These are phyloP conservation scores for Cavia aperea DNA, from an alignment of 2,113 vertebrate genomes.

Conservation along the genomic window DNA sequence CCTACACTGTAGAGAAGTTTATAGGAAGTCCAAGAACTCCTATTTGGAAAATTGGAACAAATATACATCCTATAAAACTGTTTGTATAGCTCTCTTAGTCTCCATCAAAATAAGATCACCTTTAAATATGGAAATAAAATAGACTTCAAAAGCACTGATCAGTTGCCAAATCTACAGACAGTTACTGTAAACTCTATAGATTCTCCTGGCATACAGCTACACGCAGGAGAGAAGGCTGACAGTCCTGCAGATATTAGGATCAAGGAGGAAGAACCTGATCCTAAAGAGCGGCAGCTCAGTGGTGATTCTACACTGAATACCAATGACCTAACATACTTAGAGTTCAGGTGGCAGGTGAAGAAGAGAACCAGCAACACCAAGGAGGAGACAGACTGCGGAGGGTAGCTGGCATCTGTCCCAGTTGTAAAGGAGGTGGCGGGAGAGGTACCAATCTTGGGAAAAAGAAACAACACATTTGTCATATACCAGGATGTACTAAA, in stretches of 20 bases:
- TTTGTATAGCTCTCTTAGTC: not conserved
- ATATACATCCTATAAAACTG: not conserved
- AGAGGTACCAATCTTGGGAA: slow-evolving; percentile 64
- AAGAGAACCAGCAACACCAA: slow-evolving; percentile 90
- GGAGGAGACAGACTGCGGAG: slow-evolving; percentile 95
- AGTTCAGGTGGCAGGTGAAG: slow-evolving; percentile 93
- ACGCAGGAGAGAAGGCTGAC: slow-evolving; percentile 88
- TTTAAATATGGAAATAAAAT: not conserved
- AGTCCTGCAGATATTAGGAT: slow-evolving; percentile 93
- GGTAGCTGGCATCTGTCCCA: slow-evolving; percentile 97
- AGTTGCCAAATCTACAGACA: slow-evolving; percentile 97
- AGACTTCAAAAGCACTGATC: slow-evolving; percentile 79
- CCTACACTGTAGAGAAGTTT: not conserved
- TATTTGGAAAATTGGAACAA: not conserved
- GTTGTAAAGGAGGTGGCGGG: slow-evolving; percentile 98
- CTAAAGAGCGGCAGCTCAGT: slow-evolving; percentile 96
- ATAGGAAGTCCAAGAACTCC: slow-evolving; percentile 2
- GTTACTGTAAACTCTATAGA: slow-evolving; percentile 95
- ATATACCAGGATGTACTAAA: too few relatives aligned
- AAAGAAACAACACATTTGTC: too few relatives aligned
- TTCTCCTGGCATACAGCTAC: slow-evolving; percentile 86
- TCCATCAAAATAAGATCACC: not conserved
- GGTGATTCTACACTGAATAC: slow-evolving; percentile 95
- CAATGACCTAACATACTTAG: slow-evolving; percentile 94
- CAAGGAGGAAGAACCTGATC: slow-evolving; percentile 97